A percentile compares a stretch with the other conserved stretches of the same genome.
phyloP scores from a whole-genome alignment of 2,888 invertebrate genomes.

The Synergus itoensis region DNA sequence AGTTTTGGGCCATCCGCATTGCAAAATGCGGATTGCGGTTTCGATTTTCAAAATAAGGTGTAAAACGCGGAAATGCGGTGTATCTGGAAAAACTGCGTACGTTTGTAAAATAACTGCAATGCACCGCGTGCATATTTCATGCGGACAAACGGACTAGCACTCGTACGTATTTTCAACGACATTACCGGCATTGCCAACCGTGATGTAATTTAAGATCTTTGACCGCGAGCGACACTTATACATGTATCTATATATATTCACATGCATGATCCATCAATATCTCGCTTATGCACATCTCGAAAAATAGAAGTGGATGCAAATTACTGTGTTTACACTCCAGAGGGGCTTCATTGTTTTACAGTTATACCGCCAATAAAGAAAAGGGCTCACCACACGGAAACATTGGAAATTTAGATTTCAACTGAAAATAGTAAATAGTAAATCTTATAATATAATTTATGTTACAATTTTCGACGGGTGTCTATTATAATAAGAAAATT shows the following conservation, averaged over 20 bases:
- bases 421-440: neutral
- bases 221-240: constrained; percentile 45
- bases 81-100: neutral
- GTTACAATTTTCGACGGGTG: no score
- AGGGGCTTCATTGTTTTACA: neutral
- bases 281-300: neutral
- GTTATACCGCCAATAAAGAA: neutral
- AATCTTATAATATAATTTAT: no score
- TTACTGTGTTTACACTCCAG: neutral
- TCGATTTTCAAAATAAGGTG: no score
- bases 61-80: no score
- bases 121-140: constrained; percentile 24
- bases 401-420: neutral
- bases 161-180: neutral
- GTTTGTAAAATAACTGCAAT: constrained; percentile 9
- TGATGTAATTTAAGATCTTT: constrained; percentile 63
- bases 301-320: neutral
- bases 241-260: neutral
- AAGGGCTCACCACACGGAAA: neutral
- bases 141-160: neutral
- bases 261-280: constrained; percentile 6
- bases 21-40: no score
- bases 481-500: no score
- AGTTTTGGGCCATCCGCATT: no score
- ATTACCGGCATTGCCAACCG: constrained; percentile 37